Base-by-base conservation (phyloP, 2,888 invertebrate genomes). In the Aporophyla nigra region DNA sequence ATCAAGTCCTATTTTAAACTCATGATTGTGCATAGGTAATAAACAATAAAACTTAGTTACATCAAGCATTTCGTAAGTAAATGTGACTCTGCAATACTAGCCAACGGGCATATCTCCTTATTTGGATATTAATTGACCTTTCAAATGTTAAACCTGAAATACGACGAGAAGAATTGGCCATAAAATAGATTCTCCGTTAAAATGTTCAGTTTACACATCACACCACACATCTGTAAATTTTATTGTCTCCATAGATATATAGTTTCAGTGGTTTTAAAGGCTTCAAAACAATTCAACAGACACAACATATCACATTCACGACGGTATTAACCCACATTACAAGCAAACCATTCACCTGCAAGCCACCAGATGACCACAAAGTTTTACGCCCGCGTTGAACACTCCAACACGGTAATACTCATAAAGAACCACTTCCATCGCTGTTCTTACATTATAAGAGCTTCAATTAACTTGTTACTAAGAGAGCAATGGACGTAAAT, bases 291-390 rank as follows among this genome's bases (percentile, higher is more conserved):
- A 56, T 73, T 16, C 4, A 6, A 62, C 75, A 74, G 24, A 62
- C 63, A 67, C 24, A n/a, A 33, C 69, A 72, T 71, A 81, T 74
- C 73, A 81, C 49, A 67, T 77, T 74, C 65, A 69, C 73, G 58
- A 69, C 51, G 68, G 59, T 84, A 81, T 86, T 84, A 80, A 73
- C 84, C 81, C 69, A 84, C 65, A 71, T 80, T 83, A 81, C 63
- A 77, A 74, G 63, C 46, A 61, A 72, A 71, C 68, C 73, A 69
- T 74, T 77, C 84, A 84, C 84, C 83, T 84, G 83, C 83, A 71
- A 74, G 58, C 78, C 73, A 62, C 73, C 53, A 76, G 69, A 74
- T 74, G 74, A 81, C 83, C 84, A 77, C 83, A 77, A 74, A 77
- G 65, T 70, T 84, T 81, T 70, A 84, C 21, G 24, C 56, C 51